Base-by-base conservation (phyloP, 2,113 vertebrate species). In the Rhea americana region DNA sequence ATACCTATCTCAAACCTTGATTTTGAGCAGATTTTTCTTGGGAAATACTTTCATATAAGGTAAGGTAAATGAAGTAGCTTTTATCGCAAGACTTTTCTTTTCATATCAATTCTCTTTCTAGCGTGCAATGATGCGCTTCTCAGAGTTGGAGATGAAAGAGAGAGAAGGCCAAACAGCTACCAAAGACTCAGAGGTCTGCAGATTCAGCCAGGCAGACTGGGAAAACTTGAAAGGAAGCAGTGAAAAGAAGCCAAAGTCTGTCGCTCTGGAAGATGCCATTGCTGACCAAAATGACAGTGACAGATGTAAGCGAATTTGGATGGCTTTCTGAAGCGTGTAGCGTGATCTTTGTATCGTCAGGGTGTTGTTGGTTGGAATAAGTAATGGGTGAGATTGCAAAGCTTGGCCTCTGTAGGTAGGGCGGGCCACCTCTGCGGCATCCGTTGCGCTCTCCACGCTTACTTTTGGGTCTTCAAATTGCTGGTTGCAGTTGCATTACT, bases 41-140 rank as follows among this genome's bases (percentile, higher is more conserved):
- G 96, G 94, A 98, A 96, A 95, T 97, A 77, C 94, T 98, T 98
- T 98, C 95, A 95, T 97, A 94, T 97, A 97, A 97, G 97, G 96
- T 98, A 97, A 98, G 97, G 94, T 95, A 82, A 96, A 92, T 91
- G 84, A 94, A 98, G 94, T 85, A 67, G 70, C 93, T 96, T 96
- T 97, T 97, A 95, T 97, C 87, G 96, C 96, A 97, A 96, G 94
- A 94, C 96, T 96, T 97, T 96, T 94, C 97, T 96, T 94, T 96
- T 98, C 98, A 98, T 98, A 98, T 98, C 94, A 97, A 25, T 98
- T 98, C 97, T 98, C 96, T 98, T 98, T 98, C 93, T 98, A 99
- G 99, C 98, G 98, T 95, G 98, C 98, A 92, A 99, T 99, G 99
- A 98, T 99, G 98, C 98, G 98, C 91, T 99, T 99, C 98, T 99